A percentile compares a stretch with the other conserved stretches of the same genome.
phyloP scores from a whole-genome alignment of 2,888 invertebrate species.

The Zonitis immaculata region DNA sequence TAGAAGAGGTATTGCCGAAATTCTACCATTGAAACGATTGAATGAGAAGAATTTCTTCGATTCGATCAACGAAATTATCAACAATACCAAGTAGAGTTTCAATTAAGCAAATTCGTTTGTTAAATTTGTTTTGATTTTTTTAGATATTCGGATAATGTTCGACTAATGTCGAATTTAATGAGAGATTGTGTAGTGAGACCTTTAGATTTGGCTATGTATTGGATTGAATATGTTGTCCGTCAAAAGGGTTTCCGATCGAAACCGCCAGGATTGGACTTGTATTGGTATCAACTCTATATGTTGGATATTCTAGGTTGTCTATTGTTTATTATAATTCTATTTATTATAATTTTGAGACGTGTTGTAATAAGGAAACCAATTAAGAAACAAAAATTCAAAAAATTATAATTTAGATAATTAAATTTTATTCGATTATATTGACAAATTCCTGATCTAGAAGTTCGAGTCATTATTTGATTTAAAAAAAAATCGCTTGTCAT shows the following conservation, averaged over 20 bases:
- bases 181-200: constrained; percentile 16
- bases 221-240: constrained; percentile 23
- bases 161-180: constrained; percentile 14
- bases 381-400: too few species aligned
- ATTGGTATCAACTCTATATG: constrained; percentile 22
- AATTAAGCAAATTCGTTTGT: constrained; percentile 21
- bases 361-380: too few species aligned
- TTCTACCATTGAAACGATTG: constrained; percentile 1
- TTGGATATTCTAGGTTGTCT: constrained; percentile 15
- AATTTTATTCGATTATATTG: too few species aligned
- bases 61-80: constrained; percentile 33
- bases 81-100: constrained; percentile 31
- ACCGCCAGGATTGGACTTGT: constrained; percentile 15
- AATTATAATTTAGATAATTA: too few species aligned
- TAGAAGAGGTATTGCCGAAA: constrained; percentile 5
- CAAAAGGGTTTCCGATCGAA: constrained; percentile 19
- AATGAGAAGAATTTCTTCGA: constrained; percentile 9
- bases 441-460: too few species aligned
- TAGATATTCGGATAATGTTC: constrained; percentile 19
- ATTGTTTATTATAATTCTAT: not conserved
- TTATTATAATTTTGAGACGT: not conserved
- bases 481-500: too few species aligned
- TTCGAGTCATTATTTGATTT: too few species aligned
- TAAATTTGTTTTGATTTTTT: too few species aligned
- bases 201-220: constrained; percentile 23